phyloP scores from a whole-genome alignment of 1,140 invertebrate genomes.

The Macrotrachela quadricornifera region DNA sequence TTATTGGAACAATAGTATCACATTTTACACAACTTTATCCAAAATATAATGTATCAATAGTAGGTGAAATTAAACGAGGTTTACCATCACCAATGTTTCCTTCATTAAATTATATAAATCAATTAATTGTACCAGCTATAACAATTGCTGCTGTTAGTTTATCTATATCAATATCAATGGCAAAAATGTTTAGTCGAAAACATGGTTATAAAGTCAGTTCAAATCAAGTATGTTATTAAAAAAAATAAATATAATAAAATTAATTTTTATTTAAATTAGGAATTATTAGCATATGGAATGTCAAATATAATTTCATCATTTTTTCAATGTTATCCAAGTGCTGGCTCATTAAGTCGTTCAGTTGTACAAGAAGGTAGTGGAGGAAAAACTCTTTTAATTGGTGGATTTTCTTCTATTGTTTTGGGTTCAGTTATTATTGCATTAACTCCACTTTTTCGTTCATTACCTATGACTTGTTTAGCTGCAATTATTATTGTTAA shows the following conservation, averaged over 20 bases:
- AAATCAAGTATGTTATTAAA: conserved; percentile 48
- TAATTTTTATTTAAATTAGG: conserved; percentile 1
- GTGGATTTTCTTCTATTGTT: conserved; percentile 10
- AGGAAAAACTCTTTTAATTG: conserved; percentile 15
- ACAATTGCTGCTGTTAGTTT: not conserved
- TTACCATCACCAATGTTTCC: too few species aligned
- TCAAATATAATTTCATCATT: conserved; percentile 14
- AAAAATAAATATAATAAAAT: too few species aligned
- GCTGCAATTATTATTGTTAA: conserved; percentile 23
- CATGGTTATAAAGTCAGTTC: conserved; percentile 60
- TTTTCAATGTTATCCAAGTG: conserved; percentile 14
- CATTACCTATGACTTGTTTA: conserved; percentile 12
- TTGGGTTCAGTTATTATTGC: conserved; percentile 9
- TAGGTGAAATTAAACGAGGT: too few species aligned
- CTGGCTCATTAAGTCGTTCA: conserved; percentile 14
- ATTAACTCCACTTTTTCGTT: not conserved
- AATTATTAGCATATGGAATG: conserved; percentile 16
- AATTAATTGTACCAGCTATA: not conserved
- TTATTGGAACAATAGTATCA: too few species aligned
- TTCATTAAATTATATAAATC: too few species aligned
- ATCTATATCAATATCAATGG: not conserved
- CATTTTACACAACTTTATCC: too few species aligned
- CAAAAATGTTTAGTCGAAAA: conserved; percentile 46
- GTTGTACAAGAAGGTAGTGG: conserved; percentile 14
- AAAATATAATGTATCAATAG: too few species aligned